Base-by-base conservation (phyloP, 2,797 vertebrate species). In the Micromesistius poutassou region DNA sequence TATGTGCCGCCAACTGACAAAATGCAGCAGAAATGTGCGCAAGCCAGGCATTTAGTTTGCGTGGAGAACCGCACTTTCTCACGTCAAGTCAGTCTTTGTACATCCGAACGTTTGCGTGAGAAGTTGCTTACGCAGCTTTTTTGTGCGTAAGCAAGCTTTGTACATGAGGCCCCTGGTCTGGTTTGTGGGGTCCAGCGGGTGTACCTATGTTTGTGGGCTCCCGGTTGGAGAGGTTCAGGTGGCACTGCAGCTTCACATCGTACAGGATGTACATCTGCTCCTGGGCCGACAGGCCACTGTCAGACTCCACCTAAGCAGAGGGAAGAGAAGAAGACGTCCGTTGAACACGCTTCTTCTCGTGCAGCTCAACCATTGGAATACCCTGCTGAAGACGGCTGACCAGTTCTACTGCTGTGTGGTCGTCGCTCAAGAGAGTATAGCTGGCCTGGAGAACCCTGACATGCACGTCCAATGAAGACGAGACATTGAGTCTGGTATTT, bases 251-350 rank as follows among this genome's bases (percentile, higher is more conserved):
- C 90, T 96, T 96, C 70, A 94, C 93, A 84, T 95, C 93, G 79
- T 95, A 93, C 19, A 97, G 93, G 73, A 96, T 95, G 79, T 93
- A 93, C 89, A 96, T 95, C 91, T 97, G 96, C 81, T 97, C 95
- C 84, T 96, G 95, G 8, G 94, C 93, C 1, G 96, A 96, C 31
- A 96, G 82, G 0, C 91, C 93, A 30, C 88, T 94, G 46, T 95
- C 95, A 22, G 93, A 91, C 78, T 90, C 94, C 88, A 93, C 90
- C 94, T 96, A 10, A n/a, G 91, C 81, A 38, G 80, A 72, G 71
- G 72, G 87, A 68, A 85, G 79, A 46, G 81, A 79, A 86, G 35
- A 81, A 74, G 1, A 31, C 9, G 72, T 40, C 28, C 68, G 14
- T 73, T 72, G 25, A 75, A 14, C 76, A 25, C 5, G 55, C 7